Percentiles rank a stretch among this genome's conserved stretches.
Evolutionary conservation across 2,888 invertebrate species (phyloP).

Genomic region (Cyrtodaria siliqua): DNA sequence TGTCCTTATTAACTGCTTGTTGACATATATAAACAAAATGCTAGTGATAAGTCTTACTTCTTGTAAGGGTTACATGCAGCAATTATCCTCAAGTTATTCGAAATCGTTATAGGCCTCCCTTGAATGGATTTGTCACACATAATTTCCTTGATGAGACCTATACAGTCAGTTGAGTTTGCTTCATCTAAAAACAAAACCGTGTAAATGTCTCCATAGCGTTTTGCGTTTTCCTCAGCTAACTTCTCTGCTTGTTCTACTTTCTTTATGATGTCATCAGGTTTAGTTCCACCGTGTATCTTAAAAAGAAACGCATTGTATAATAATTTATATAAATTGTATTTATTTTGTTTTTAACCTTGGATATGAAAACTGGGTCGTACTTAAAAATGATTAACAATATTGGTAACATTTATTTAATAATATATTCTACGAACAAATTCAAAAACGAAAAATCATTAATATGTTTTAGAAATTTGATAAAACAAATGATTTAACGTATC

Average conservation of each 20-base stretch:
- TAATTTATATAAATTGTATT: too few relatives aligned
- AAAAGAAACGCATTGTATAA: neutral
- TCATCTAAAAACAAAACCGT: conserved; percentile 85
- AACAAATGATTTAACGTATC: too few relatives aligned
- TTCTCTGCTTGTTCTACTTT: conserved; percentile 76
- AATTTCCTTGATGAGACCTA: conserved; percentile 84
- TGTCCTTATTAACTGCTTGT: too few relatives aligned
- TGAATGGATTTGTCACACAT: conserved; percentile 81
- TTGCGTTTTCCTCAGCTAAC: conserved; percentile 73
- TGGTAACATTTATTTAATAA: too few relatives aligned
- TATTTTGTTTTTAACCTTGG: too few relatives aligned
- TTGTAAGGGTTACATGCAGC: conserved; percentile 85
- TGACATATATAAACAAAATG: too few relatives aligned
- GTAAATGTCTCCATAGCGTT: conserved; percentile 63
- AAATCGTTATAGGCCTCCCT: conserved; percentile 71
- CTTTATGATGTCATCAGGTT: conserved; percentile 75
- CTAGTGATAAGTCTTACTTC: too few relatives aligned
- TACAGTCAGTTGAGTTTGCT: conserved; percentile 84
- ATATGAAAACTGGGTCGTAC: too few relatives aligned
- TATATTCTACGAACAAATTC: too few relatives aligned
- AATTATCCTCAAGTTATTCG: conserved; percentile 78
- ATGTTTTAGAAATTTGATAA: too few relatives aligned
- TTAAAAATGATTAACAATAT: too few relatives aligned
- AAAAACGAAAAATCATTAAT: too few relatives aligned
- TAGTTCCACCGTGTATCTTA: conserved; percentile 83